A percentile compares a stretch with the other conserved stretches of the same genome.
Evolutionary conservation across 1,140 invertebrate genomes (phyloP).

Genomic region (Zaprionus ornatus): DNA sequence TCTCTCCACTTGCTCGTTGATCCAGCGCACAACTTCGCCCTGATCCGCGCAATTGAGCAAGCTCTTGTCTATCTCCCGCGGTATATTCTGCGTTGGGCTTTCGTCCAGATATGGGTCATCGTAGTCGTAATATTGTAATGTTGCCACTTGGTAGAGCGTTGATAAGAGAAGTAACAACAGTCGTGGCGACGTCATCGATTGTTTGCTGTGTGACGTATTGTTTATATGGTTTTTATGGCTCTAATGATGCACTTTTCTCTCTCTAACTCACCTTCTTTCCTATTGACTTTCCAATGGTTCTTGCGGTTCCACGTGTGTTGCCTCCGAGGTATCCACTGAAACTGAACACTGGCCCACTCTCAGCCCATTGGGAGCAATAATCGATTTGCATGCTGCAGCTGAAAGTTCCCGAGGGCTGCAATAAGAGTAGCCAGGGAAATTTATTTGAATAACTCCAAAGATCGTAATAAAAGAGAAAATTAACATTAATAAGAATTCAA

Average conservation of each 20-base stretch:
- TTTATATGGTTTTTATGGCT: not conserved
- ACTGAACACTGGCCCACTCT: conserved; percentile 32
- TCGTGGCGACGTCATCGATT: conserved; percentile 31
- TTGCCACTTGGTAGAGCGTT: conserved; percentile 1
- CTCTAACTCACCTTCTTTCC: conserved; percentile 48
- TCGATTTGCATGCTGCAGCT: conserved; percentile 57
- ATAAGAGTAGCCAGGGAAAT: not conserved
- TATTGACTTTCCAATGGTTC: conserved; percentile 24
- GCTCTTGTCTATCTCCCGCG: no score
- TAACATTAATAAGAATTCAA: no score
- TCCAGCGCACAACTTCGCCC: conserved; percentile 34
- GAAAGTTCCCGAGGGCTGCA: conserved; percentile 1
- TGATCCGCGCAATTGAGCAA: not conserved
- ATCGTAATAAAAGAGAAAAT: not conserved
- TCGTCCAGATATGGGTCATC: not conserved
- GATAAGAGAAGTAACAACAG: conserved; percentile 40
- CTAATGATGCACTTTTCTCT: not conserved
- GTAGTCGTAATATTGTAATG: not conserved
- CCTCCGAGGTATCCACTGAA: conserved; percentile 19
- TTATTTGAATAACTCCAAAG: not conserved
- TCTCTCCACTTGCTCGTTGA: conserved; percentile 31
- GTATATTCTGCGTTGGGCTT: not conserved
- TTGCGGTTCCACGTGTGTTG: conserved; percentile 38
- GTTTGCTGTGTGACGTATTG: conserved; percentile 27
- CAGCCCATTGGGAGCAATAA: conserved; percentile 15